Conservation (phyloP, 53 echinoderm and acorn worm genomes). For the Mesocentrotus franciscanus region DNA sequence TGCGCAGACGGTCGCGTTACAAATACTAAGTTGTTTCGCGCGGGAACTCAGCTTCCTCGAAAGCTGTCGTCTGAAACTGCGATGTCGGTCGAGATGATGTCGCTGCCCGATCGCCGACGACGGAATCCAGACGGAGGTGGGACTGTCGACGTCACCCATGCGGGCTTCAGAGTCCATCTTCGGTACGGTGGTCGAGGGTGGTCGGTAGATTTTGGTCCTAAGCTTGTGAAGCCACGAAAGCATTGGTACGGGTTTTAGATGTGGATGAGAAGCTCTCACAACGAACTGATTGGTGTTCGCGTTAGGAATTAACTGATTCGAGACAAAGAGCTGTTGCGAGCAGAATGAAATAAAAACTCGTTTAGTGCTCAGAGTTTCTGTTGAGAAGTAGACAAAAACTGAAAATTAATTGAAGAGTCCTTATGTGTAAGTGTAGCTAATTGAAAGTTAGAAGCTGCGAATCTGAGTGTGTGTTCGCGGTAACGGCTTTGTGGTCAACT, state of each 20-base stretch:
- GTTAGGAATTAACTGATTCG: not conserved
- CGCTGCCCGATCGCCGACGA: not conserved
- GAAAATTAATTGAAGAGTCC: not conserved
- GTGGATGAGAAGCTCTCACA: no score
- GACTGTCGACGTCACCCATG: not conserved
- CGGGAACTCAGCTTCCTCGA: conserved; percentile 15
- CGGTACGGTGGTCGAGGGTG: not conserved
- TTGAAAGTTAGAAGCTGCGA: not conserved
- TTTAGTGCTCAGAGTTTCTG: not conserved
- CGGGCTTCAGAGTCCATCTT: not conserved
- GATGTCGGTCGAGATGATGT: not conserved
- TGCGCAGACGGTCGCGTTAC: conserved; percentile 53
- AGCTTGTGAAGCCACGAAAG: not conserved
- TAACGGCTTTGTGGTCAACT: not conserved
- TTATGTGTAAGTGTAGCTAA: not conserved
- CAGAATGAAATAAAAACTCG: not conserved
- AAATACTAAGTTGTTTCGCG: not conserved
- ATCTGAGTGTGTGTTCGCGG: not conserved
- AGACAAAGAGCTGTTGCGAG: not conserved
- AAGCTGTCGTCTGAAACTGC: conserved; percentile 13
- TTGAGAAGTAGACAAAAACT: not conserved
- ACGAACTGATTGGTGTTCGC: not conserved
- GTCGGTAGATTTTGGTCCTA: not conserved
- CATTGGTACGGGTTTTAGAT: not conserved
- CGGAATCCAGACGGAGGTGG: not conserved